Conservation (phyloP, 2,797 vertebrate genomes). For the Danio albolineatus region DNA sequence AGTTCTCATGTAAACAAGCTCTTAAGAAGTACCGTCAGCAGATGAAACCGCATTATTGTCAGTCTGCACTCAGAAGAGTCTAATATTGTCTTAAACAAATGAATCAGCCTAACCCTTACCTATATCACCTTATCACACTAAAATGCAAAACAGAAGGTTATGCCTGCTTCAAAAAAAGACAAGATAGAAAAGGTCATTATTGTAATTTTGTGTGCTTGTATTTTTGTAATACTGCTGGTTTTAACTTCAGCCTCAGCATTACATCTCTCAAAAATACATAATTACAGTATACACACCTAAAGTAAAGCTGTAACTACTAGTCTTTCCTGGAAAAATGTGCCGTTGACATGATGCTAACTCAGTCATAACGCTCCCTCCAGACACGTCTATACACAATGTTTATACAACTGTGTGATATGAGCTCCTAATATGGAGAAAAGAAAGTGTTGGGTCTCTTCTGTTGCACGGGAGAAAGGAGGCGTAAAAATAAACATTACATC, state of each 20-base stretch:
- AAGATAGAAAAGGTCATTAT: background rate
- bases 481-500: slow-evolving; percentile 48
- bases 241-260: slow-evolving; percentile 9
- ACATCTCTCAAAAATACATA: background rate
- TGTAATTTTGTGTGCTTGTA: background rate
- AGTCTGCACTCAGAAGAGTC: background rate
- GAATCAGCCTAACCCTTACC: background rate
- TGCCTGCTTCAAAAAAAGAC: background rate
- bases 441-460: slow-evolving; percentile 18
- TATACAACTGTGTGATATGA: slow-evolving; percentile 35
- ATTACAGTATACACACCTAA: slow-evolving; percentile 22
- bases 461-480: slow-evolving; percentile 12
- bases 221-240: background rate
- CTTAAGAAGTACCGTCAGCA: background rate
- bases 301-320: slow-evolving; percentile 32
- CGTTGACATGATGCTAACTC: slow-evolving; percentile 31
- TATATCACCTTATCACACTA: background rate
- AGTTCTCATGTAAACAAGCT: too few relatives aligned
- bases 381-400: slow-evolving; percentile 37
- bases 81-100: slow-evolving; percentile 8
- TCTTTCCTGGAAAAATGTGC: slow-evolving; percentile 27
- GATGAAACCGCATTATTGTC: background rate
- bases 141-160: background rate
- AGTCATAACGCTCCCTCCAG: slow-evolving; percentile 8
- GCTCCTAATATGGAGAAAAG: slow-evolving; percentile 57